These are phyloP conservation scores for Halocynthia aurantium DNA, from an alignment of 23 tunicate genomes.

Conservation along the genomic window DNA sequence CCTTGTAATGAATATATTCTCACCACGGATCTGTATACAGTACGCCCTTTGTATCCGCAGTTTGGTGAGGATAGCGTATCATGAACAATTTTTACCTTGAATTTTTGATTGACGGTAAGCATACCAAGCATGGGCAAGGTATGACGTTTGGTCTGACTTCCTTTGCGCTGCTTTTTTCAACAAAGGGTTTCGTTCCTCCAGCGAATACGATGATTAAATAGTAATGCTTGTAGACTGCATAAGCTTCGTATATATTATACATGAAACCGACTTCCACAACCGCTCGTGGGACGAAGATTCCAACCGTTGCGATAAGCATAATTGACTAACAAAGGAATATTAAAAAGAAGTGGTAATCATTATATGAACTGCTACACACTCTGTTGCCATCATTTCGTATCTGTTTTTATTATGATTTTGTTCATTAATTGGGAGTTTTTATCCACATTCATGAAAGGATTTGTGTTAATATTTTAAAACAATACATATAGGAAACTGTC, in stretches of 20 bases:
- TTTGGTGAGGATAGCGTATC: too few species aligned
- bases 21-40: too few species aligned
- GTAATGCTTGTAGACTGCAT: slow-evolving; percentile 76
- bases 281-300: slow-evolving; percentile 71
- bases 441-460: too few species aligned
- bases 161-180: slow-evolving; percentile 52
- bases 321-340: slow-evolving; percentile 45
- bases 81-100: slow-evolving; percentile 32
- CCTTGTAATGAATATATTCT: too few species aligned
- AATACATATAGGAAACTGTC: too few species aligned
- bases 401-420: too few species aligned
- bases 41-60: too few species aligned
- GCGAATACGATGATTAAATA: slow-evolving; percentile 75
- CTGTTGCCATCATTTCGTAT: too few species aligned
- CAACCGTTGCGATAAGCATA: slow-evolving; percentile 67
- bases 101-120: slow-evolving; percentile 72
- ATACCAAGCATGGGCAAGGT: slow-evolving; percentile 81
- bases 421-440: too few species aligned
- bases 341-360: background rate
- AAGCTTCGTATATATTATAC: slow-evolving; percentile 74
- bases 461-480: too few species aligned
- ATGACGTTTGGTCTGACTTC: slow-evolving; percentile 38
- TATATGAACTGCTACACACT: too few species aligned
- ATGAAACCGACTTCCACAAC: slow-evolving; percentile 60
- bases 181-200: slow-evolving; percentile 74